A percentile compares a stretch with the other conserved stretches of the same genome.
Evolutionary conservation across 1,140 invertebrate genomes (phyloP).

Genomic region (Drosophila suzukii): DNA sequence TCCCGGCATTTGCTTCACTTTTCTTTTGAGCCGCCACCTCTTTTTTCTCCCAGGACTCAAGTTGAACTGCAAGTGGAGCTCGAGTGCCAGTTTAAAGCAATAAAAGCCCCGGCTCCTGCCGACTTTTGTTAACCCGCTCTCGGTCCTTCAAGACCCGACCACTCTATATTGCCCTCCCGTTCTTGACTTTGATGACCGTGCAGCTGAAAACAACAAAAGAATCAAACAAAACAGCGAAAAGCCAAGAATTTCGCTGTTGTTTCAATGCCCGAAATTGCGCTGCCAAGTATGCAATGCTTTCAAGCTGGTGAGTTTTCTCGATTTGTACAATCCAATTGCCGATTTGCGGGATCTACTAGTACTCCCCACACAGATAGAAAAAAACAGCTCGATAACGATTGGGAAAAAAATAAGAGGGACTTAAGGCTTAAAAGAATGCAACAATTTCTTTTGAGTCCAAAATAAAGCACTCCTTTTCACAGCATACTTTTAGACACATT

Average conservation of each 20-base stretch:
- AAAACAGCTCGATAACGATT: neutral
- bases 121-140: slow-evolving; percentile 44
- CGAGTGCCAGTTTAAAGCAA: slow-evolving; percentile 63
- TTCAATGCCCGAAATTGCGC: slow-evolving; percentile 53
- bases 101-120: slow-evolving; percentile 18
- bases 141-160: neutral
- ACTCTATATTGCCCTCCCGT: slow-evolving; percentile 7
- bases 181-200: slow-evolving; percentile 34
- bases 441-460: too few species aligned
- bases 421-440: too few species aligned
- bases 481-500: too few species aligned
- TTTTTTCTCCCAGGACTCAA: slow-evolving; percentile 19
- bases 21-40: slow-evolving; percentile 21
- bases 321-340: slow-evolving; percentile 71
- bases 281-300: slow-evolving; percentile 75
- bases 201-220: slow-evolving; percentile 2
- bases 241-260: slow-evolving; percentile 71
- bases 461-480: too few species aligned
- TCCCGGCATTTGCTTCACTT: slow-evolving; percentile 29
- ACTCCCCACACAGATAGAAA: neutral
- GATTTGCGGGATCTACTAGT: slow-evolving; percentile 51
- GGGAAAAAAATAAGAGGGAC: too few species aligned
- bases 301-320: slow-evolving; percentile 37
- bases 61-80: slow-evolving; percentile 63
- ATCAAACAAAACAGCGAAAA: slow-evolving; percentile 16